Conservation (phyloP, 1,140 invertebrate species). For the Bombus breviceps region DNA sequence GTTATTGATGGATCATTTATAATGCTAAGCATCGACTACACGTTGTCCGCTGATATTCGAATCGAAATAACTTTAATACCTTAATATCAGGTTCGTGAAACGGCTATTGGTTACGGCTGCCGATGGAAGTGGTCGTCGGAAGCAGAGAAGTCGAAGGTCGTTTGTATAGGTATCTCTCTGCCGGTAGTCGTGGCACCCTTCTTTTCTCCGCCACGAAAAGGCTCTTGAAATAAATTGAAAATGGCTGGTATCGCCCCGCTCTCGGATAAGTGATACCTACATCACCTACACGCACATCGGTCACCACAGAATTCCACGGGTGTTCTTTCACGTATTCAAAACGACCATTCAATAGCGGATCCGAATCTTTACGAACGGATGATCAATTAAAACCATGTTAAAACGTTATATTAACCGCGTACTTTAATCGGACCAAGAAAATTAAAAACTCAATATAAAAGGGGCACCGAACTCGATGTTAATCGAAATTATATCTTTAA, state of each 20-base stretch:
- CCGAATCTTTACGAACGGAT: slow-evolving; percentile 46
- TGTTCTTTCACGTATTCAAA: slow-evolving; percentile 57
- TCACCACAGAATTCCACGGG: slow-evolving; percentile 43
- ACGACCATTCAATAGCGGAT: slow-evolving; percentile 52
- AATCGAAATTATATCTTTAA: slow-evolving; percentile 6
- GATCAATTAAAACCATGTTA: slow-evolving; percentile 57
- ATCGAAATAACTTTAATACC: slow-evolving; percentile 60
- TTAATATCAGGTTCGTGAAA: slow-evolving; percentile 59
- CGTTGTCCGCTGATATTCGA: slow-evolving; percentile 17
- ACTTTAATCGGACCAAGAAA: neutral
- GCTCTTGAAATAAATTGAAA: slow-evolving; percentile 80
- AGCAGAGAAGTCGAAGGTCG: slow-evolving; percentile 30
- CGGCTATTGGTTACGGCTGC: slow-evolving; percentile 52
- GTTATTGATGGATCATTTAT: neutral
- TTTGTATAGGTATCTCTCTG: slow-evolving; percentile 73
- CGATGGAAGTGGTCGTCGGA: slow-evolving; percentile 32
- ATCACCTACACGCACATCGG: slow-evolving; percentile 66
- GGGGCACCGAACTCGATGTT: neutral
- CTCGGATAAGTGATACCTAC: slow-evolving; percentile 77
- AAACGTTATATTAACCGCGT: slow-evolving; percentile 37
- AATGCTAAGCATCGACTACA: neutral
- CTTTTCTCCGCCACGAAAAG: slow-evolving; percentile 77
- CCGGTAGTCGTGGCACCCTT: slow-evolving; percentile 66
- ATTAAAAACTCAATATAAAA: neutral
- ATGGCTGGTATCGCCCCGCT: slow-evolving; percentile 78